Percentiles rank a stretch among this genome's conserved stretches.
Evolutionary conservation across 2,113 vertebrate genomes (phyloP).

Genomic region (Pogona vitticeps): DNA sequence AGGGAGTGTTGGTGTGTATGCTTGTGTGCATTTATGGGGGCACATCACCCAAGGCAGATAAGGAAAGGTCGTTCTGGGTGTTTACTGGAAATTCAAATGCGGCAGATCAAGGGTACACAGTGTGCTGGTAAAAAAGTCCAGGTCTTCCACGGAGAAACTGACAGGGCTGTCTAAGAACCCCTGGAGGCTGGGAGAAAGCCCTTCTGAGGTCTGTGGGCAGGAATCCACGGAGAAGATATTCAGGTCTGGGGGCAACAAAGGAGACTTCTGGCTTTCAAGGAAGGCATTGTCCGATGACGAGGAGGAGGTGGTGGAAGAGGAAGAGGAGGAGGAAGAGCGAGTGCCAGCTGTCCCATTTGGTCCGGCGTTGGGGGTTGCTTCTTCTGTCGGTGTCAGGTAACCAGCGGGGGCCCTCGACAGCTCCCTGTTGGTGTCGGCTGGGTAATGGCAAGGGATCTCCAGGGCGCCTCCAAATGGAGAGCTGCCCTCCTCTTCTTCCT

Average conservation of each 20-base stretch:
- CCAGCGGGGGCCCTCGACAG: slow-evolving; percentile 48
- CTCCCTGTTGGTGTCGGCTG: slow-evolving; percentile 56
- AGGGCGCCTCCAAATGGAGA: slow-evolving; percentile 56
- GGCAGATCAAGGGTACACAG: slow-evolving; percentile 91
- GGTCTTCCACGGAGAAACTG: slow-evolving; percentile 91
- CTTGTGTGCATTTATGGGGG: background rate
- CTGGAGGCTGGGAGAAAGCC: slow-evolving; percentile 79
- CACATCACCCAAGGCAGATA: background rate
- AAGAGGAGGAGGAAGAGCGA: slow-evolving; percentile 10
- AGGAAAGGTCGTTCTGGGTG: background rate
- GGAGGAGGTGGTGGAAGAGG: slow-evolving; percentile 6
- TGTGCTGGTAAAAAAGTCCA: slow-evolving; percentile 92
- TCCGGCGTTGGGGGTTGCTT: slow-evolving; percentile 62
- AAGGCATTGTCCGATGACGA: slow-evolving; percentile 66
- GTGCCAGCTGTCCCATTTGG: slow-evolving; percentile 35
- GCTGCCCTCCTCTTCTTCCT: slow-evolving; percentile 63
- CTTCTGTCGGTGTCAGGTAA: slow-evolving; percentile 64
- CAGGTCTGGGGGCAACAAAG: slow-evolving; percentile 82
- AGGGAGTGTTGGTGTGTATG: background rate
- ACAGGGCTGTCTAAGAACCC: slow-evolving; percentile 86
- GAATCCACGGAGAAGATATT: slow-evolving; percentile 81
- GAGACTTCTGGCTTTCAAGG: slow-evolving; percentile 72
- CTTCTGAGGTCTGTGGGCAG: slow-evolving; percentile 77
- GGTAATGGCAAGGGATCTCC: slow-evolving; percentile 65
- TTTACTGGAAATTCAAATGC: slow-evolving; percentile 83